Percentiles rank a stretch among this genome's conserved stretches.
Conservation (phyloP, 1,140 invertebrate genomes). For the Philaenus spumarius region DNA sequence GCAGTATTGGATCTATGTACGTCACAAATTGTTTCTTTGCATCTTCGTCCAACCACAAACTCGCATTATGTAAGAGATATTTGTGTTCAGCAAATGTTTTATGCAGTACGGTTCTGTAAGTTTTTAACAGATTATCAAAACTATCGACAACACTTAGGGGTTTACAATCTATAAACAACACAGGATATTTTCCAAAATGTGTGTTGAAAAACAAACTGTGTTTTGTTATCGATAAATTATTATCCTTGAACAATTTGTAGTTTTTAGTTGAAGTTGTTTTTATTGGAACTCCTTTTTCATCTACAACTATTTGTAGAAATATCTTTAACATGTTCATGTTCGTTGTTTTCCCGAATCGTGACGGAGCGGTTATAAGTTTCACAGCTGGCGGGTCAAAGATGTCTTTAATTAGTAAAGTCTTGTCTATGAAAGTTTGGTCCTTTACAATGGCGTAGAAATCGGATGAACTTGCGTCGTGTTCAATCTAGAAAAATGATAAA, state of each 20-base stretch:
- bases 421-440: no score
- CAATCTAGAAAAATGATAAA: no score
- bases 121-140: background rate
- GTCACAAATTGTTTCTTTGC: background rate
- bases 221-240: background rate
- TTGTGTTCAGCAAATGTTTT: background rate
- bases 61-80: background rate
- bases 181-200: conserved; percentile 6
- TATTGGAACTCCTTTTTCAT: background rate
- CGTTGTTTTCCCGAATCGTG: background rate
- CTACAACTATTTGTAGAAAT: conserved; percentile 14
- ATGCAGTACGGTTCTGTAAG: background rate
- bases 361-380: conserved; percentile 2
- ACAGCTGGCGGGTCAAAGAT: no score
- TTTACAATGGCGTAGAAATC: no score
- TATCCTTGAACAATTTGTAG: background rate
- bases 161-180: background rate
- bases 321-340: conserved; percentile 5
- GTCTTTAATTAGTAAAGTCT: no score
- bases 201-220: background rate
- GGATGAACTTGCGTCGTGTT: no score
- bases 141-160: background rate
- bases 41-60: background rate
- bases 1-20: background rate
- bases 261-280: background rate